These are phyloP conservation scores for Macropodus opercularis DNA, from an alignment of 2,797 vertebrate genomes.

Conservation along the genomic window DNA sequence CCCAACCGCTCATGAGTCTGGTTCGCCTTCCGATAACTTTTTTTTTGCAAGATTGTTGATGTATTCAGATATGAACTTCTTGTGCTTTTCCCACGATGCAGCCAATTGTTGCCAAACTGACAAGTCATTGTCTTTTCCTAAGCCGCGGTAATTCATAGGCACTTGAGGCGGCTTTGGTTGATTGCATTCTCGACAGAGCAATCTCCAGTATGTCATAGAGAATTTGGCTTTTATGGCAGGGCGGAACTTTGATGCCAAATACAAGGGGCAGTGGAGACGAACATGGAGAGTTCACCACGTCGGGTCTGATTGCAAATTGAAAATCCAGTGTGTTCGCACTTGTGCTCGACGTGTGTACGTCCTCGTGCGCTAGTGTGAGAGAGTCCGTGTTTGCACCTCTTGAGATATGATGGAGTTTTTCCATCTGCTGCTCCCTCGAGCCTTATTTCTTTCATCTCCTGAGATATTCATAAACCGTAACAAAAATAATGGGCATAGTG, in stretches of 20 bases:
- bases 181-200: slow-evolving; percentile 78
- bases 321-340: slow-evolving; percentile 49
- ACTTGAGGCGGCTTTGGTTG: slow-evolving; percentile 72
- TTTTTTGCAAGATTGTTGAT: slow-evolving; percentile 18
- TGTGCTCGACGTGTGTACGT: slow-evolving; percentile 34
- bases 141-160: slow-evolving; percentile 75
- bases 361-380: slow-evolving; percentile 10
- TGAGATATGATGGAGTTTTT: slow-evolving; percentile 56
- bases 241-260: slow-evolving; percentile 60
- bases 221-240: slow-evolving; percentile 65
- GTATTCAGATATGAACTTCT: slow-evolving; percentile 14
- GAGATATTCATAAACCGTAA: slow-evolving; percentile 57
- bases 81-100: slow-evolving; percentile 25
- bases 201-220: slow-evolving; percentile 73
- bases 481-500: slow-evolving; percentile 52
- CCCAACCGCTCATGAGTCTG: too few relatives aligned
- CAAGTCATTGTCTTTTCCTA: slow-evolving; percentile 75
- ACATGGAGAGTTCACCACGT: slow-evolving; percentile 41
- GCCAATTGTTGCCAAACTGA: slow-evolving; percentile 57
- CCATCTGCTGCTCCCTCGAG: slow-evolving; percentile 54
- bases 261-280: slow-evolving; percentile 52
- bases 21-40: neutral
- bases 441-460: slow-evolving; percentile 58
- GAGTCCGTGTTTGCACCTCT: slow-evolving; percentile 43
- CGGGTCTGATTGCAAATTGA: slow-evolving; percentile 66